phyloP scores from a whole-genome alignment of 2,888 invertebrate species.

The Choreutis nemorana region DNA sequence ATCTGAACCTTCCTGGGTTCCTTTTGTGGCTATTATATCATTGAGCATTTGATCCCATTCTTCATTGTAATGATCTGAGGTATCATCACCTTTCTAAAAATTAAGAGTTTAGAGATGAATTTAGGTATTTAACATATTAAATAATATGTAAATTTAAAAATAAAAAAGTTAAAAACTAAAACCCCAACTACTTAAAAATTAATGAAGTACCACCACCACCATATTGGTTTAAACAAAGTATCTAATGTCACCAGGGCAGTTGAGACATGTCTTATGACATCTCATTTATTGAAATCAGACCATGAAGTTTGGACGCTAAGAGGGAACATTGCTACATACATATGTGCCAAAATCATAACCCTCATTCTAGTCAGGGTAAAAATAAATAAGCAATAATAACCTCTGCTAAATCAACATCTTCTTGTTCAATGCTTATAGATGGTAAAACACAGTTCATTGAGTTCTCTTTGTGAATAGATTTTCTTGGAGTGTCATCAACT shows the following conservation, averaged over 20 bases:
- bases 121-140: constrained; percentile 1
- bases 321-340: too few species aligned
- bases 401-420: constrained; percentile 41
- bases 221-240: not conserved
- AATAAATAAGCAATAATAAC: constrained; percentile 23
- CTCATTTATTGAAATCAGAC: too few species aligned
- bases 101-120: too few species aligned
- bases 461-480: constrained; percentile 22
- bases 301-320: too few species aligned
- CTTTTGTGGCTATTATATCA: constrained; percentile 45
- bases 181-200: constrained; percentile 2
- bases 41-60: constrained; percentile 61
- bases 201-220: not conserved
- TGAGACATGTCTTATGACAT: too few species aligned
- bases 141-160: constrained; percentile 3
- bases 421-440: constrained; percentile 43
- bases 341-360: too few species aligned
- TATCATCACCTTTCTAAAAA: constrained; percentile 33
- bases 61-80: constrained; percentile 40
- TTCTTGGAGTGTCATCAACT: constrained; percentile 28
- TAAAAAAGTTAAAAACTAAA: too few species aligned
- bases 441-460: constrained; percentile 55
- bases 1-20: constrained; percentile 40
- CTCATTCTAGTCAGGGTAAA: too few species aligned
- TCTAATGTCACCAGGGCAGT: too few species aligned